These are phyloP conservation scores for Aphaenogaster rudis DNA, from an alignment of 1,140 invertebrate genomes.

Conservation along the genomic window DNA sequence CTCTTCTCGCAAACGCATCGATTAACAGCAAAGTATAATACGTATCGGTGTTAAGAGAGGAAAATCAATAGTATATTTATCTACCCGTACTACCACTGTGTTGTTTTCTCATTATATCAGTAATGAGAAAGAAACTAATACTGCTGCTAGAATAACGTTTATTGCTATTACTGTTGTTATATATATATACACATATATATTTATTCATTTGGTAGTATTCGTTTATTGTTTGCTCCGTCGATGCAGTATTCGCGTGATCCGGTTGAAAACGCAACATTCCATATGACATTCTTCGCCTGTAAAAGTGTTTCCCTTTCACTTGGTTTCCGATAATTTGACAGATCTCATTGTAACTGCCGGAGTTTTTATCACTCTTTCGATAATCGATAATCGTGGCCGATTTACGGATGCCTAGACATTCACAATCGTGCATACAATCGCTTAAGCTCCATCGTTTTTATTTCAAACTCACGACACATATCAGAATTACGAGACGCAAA, in stretches of 20 bases:
- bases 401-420: neutral
- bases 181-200: constrained; percentile 58
- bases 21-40: constrained; percentile 80
- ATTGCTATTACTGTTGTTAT: constrained; percentile 68
- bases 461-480: constrained; percentile 45
- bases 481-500: constrained; percentile 33
- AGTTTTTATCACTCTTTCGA: constrained; percentile 32
- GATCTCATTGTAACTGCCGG: constrained; percentile 57
- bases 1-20: constrained; percentile 75
- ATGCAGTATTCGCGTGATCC: constrained; percentile 67
- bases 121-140: constrained; percentile 72
- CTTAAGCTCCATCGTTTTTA: neutral
- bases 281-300: constrained; percentile 61
- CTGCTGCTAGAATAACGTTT: constrained; percentile 69
- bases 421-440: neutral
- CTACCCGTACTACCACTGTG: constrained; percentile 61
- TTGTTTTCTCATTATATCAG: constrained; percentile 64
- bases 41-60: constrained; percentile 35
- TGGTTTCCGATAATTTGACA: constrained; percentile 45
- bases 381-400: neutral
- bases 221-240: constrained; percentile 58
- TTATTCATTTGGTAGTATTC: constrained; percentile 74
- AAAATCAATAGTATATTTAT: constrained; percentile 70
- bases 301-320: constrained; percentile 30
- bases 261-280: constrained; percentile 70